Percentiles rank a stretch among this genome's conserved stretches.
Conservation (phyloP, 2,797 vertebrate genomes). For the Paratrypauchen microcephalus region DNA sequence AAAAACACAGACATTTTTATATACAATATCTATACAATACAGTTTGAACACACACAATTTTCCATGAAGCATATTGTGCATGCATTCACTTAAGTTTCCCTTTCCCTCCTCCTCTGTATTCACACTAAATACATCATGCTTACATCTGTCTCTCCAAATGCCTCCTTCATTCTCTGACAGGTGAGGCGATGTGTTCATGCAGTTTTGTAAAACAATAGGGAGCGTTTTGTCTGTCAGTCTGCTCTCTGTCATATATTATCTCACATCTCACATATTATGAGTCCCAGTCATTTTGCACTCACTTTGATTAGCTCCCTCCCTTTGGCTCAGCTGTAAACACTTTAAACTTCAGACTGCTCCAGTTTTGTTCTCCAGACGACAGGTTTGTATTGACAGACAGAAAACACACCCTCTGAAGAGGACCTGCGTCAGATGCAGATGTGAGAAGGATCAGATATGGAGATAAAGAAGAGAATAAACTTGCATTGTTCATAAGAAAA, state of each 20-base stretch:
- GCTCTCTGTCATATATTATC: constrained; percentile 18
- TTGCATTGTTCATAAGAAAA: neutral
- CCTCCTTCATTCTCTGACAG: constrained; percentile 58
- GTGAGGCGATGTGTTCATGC: constrained; percentile 37
- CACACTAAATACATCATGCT: neutral
- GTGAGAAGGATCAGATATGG: constrained; percentile 15
- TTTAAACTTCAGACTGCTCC: constrained; percentile 6
- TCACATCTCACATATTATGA: neutral
- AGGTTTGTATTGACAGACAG: constrained; percentile 48
- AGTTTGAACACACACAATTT: no score
- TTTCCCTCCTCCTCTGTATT: neutral
- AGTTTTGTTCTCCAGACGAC: constrained; percentile 20
- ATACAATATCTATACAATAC: no score
- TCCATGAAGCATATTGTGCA: no score
- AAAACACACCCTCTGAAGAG: constrained; percentile 32
- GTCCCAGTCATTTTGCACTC: constrained; percentile 10
- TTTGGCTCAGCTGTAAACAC: constrained; percentile 10
- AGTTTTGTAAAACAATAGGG: constrained; percentile 40
- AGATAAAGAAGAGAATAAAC: no score
- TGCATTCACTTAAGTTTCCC: neutral
- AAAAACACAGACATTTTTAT: no score
- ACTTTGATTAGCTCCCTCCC: constrained; percentile 12
- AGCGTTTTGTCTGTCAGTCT: constrained; percentile 18
- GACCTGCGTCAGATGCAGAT: constrained; percentile 44
- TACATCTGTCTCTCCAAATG: constrained; percentile 40